Evolutionary conservation across 2,113 vertebrate genomes (phyloP).

Genomic region (Crocuta crocuta): DNA sequence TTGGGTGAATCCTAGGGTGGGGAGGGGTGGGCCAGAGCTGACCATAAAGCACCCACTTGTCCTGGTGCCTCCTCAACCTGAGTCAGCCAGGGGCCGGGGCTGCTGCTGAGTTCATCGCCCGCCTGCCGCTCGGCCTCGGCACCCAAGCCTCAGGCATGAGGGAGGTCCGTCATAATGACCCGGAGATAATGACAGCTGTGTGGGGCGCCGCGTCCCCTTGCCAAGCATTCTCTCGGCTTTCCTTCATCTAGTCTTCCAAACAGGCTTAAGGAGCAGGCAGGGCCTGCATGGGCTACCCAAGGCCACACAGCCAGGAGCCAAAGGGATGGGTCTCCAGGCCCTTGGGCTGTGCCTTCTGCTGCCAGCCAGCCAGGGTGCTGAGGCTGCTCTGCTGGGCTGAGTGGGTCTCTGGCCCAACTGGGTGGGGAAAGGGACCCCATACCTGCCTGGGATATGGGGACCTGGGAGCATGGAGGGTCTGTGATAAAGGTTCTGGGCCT

Average conservation of each 20-base stretch:
- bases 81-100: conserved; percentile 62
- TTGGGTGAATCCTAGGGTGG: neutral
- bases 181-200: conserved; percentile 55
- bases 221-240: conserved; percentile 20
- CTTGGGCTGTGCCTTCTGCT: neutral
- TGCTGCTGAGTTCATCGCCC: conserved; percentile 64
- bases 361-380: no score
- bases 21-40: neutral
- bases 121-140: conserved; percentile 54
- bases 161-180: conserved; percentile 33
- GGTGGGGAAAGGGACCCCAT: neutral
- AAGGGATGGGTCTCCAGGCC: neutral
- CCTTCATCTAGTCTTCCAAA: conserved; percentile 55
- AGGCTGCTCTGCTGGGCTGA: neutral
- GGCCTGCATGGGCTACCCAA: neutral
- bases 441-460: neutral
- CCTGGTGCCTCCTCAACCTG: conserved; percentile 1
- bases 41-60: conserved; percentile 11
- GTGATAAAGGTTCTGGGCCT: neutral
- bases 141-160: conserved; percentile 31
- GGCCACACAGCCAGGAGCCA: neutral
- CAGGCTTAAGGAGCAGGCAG: conserved; percentile 26
- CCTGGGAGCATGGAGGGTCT: neutral
- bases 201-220: neutral
- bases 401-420: neutral